Conservation (phyloP, 1,140 invertebrate genomes). For the Muscidifurax raptorellus region DNA sequence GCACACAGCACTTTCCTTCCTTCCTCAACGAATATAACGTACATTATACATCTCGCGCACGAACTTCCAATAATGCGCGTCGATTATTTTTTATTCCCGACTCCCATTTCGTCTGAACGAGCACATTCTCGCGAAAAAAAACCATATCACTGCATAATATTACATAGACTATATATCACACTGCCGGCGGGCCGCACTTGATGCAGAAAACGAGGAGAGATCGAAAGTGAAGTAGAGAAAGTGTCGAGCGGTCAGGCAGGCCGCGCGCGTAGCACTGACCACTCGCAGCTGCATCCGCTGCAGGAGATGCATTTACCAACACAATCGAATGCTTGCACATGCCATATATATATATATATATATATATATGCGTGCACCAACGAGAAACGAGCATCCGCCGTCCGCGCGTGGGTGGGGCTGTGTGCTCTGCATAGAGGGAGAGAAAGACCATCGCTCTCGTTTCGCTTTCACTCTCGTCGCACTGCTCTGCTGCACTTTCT, state of each 20-base stretch:
- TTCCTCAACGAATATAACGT: background rate
- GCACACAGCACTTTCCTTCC: background rate
- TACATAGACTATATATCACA: too few relatives aligned
- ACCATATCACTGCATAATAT: too few relatives aligned
- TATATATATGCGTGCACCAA: slow-evolving; percentile 67
- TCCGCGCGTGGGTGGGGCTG: slow-evolving; percentile 60
- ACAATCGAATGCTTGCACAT: slow-evolving; percentile 64
- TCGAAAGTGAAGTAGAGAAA: slow-evolving; percentile 46
- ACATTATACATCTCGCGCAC: background rate
- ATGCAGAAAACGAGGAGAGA: background rate
- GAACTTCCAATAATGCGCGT: background rate
- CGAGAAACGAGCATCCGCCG: slow-evolving; percentile 65
- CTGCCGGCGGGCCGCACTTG: too few relatives aligned
- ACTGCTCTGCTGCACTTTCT: too few relatives aligned
- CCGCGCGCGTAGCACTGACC: slow-evolving; percentile 70
- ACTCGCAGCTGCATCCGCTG: slow-evolving; percentile 70
- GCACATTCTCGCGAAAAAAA: too few relatives aligned
- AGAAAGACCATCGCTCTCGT: background rate
- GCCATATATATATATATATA: too few relatives aligned
- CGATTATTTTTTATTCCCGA: background rate
- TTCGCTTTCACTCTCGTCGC: slow-evolving; percentile 3
- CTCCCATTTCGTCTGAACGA: background rate
- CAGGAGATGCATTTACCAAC: slow-evolving; percentile 73
- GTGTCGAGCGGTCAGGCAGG: slow-evolving; percentile 68
- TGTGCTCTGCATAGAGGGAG: background rate